Conservation (phyloP, 2,888 invertebrate species). For the Lamproptera curius region DNA sequence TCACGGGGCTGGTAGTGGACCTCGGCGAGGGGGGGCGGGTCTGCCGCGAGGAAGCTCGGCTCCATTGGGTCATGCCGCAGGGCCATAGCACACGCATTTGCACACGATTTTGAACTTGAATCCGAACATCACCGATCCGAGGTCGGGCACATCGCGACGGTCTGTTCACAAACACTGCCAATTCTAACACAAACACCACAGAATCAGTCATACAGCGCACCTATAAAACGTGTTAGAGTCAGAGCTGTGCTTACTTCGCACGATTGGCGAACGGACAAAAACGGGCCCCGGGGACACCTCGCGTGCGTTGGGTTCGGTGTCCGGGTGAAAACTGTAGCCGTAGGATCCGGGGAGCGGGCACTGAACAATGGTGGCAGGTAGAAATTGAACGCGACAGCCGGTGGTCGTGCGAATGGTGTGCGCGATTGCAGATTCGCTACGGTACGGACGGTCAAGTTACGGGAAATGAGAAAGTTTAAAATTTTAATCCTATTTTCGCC, state of each 20-base stretch:
- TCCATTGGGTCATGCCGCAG: slow-evolving; percentile 68
- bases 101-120: slow-evolving; percentile 53
- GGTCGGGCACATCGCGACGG: slow-evolving; percentile 32
- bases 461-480: no score
- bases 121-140: slow-evolving; percentile 46
- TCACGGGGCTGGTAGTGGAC: slow-evolving; percentile 52
- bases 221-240: not conserved
- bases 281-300: slow-evolving; percentile 36
- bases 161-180: no score
- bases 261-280: slow-evolving; percentile 15
- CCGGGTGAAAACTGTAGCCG: slow-evolving; percentile 25
- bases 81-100: slow-evolving; percentile 51
- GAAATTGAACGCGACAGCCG: slow-evolving; percentile 4
- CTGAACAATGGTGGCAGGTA: slow-evolving; percentile 42
- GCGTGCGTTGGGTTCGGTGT: slow-evolving; percentile 33
- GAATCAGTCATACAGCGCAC: no score
- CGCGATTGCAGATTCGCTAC: not conserved
- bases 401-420: not conserved
- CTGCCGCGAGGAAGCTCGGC: slow-evolving; percentile 71
- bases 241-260: slow-evolving; percentile 27
- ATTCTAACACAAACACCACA: no score
- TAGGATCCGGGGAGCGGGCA: slow-evolving; percentile 29
- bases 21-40: slow-evolving; percentile 74
- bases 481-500: no score
- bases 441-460: slow-evolving; percentile 4